Conservation (phyloP, 2,888 invertebrate species). For the Pinctada fucata region DNA sequence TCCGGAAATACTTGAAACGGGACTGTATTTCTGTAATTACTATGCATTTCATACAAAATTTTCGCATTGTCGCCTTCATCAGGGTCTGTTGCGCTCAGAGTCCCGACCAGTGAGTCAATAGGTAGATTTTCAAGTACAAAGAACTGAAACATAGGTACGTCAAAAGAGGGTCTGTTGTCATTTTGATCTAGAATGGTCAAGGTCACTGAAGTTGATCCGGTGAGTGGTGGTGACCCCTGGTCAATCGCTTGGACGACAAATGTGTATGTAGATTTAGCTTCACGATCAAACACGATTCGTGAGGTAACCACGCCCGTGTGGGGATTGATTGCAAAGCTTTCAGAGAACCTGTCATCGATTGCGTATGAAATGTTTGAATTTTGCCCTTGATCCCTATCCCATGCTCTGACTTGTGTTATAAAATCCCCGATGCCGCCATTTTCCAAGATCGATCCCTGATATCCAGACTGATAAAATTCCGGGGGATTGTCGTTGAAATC, state of each 20-base stretch:
- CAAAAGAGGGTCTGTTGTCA: conserved; percentile 54
- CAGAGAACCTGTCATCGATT: conserved; percentile 41
- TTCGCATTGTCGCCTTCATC: conserved; percentile 58
- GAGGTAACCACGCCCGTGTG: conserved; percentile 77
- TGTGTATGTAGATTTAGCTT: conserved; percentile 42
- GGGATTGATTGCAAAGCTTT: conserved; percentile 81
- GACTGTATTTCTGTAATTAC: conserved; percentile 24
- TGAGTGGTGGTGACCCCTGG: conserved; percentile 46
- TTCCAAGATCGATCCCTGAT: conserved; percentile 56
- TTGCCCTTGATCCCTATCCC: conserved; percentile 55
- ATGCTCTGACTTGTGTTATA: conserved; percentile 58
- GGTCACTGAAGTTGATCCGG: conserved; percentile 53
- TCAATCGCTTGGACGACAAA: conserved; percentile 56
- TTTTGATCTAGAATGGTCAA: conserved; percentile 54
- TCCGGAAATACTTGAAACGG: conserved; percentile 52
- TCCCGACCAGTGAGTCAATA: conserved; percentile 54
- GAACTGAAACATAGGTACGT: conserved; percentile 54
- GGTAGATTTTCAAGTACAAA: conserved; percentile 58
- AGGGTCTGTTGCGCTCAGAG: conserved; percentile 58
- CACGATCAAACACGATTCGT: conserved; percentile 51
- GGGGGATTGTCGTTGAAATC: conserved; percentile 69
- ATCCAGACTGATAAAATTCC: conserved; percentile 52
- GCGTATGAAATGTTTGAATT: conserved; percentile 49
- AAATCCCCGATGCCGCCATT: conserved; percentile 56
- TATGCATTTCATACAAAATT: conserved; percentile 41